Evolutionary conservation across 2,797 vertebrate species (phyloP).

Genomic region (Sylvia borin): DNA sequence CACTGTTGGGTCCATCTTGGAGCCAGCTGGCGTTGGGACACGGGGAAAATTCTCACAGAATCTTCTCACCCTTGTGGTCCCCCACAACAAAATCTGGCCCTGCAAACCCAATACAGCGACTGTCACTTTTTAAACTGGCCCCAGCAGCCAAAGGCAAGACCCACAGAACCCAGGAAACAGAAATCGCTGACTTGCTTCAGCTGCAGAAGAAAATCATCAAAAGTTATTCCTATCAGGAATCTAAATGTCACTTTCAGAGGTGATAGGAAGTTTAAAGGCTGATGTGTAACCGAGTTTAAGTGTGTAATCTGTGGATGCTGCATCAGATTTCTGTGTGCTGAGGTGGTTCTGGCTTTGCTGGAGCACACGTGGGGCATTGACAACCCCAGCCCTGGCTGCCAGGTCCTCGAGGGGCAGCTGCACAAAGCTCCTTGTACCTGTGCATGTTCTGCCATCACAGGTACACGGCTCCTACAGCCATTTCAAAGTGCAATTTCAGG

Average conservation of each 20-base stretch:
- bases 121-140: background rate
- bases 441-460: background rate
- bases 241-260: background rate
- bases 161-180: background rate
- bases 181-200: background rate
- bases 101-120: background rate
- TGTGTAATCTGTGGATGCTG: background rate
- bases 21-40: fast-evolving
- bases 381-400: background rate
- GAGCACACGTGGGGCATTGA: fast-evolving
- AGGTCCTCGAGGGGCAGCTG: background rate
- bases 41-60: background rate
- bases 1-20: fast-evolving
- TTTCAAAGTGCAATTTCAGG: background rate
- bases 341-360: background rate
- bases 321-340: background rate
- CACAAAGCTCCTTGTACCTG: background rate
- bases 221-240: background rate
- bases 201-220: background rate
- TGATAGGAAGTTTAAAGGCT: background rate
- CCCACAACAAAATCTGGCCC: background rate
- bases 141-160: background rate
- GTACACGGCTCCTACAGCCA: background rate
- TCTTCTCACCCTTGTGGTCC: background rate
- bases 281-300: background rate